Evolutionary conservation across 2,113 vertebrate genomes (phyloP), one percentile per base, ranked within the genome.

Genomic region (Pangasianodon hypophthalmus): DNA sequence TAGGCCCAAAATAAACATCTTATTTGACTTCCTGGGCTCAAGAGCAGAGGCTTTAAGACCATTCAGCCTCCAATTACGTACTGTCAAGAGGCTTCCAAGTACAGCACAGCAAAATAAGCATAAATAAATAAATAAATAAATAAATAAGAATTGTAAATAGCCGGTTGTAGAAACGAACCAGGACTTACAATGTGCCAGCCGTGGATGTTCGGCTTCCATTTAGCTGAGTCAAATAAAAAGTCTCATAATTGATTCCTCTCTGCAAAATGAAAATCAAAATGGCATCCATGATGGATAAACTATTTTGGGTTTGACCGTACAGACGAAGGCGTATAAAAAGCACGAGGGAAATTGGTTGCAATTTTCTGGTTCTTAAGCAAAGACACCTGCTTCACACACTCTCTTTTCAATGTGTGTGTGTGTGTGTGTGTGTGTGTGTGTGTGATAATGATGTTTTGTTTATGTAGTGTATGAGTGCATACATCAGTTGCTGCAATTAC

Each of bases 191-290:
- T 37, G 54, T 37, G 52, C 52, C 58, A 64, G 87, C 60, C 13
- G 19, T 19, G 21, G 60, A 69, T 67, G 44, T 18, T 87, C 24
- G 21, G 62, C 29, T 69, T 83, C 52, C 19, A 73, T 88, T 58
- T 88, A 56, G 48, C n/a, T 10, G 26, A 73, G 80, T 84, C 37
- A 69, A 83, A 48, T 58, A 58, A 88, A 75, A 62, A 60, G 52
- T 62, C 82, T 77, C 60, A 41, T 90, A 86, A 90, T 86, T 90
- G 58, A 90, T 67, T 90, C 75, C 48, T 84, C 24, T 54, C 67
- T 60, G 84, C 58, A 90, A 90, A 90, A 86, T 81, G 88, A 89
- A 89, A 54, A 54, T 80, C 73, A 90, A 86, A 90, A 85, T 90
- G 48, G 88, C 73, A 81, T 81, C 69, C 77, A 37, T 90, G 48